Percentiles rank a stretch among this genome's conserved stretches.
Evolutionary conservation across 2,888 invertebrate genomes (phyloP).

Genomic region (Papilio demoleus): DNA sequence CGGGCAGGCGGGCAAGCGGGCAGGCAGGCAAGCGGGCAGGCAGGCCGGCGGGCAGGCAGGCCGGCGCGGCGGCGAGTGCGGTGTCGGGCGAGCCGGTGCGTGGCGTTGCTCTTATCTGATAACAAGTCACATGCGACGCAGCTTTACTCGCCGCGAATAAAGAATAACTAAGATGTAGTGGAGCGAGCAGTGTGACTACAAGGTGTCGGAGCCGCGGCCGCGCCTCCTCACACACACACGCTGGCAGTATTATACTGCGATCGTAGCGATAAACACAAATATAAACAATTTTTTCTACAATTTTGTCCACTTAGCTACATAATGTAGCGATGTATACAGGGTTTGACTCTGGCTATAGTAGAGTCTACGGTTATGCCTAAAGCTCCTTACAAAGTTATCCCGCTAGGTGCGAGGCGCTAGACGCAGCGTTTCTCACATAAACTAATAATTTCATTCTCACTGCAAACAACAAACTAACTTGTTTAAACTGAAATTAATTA

Average conservation of each 20-base stretch:
- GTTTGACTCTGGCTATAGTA: no score
- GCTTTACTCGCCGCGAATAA: neutral
- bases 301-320: no score
- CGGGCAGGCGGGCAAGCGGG: no score
- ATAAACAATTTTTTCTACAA: no score
- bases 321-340: no score
- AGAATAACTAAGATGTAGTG: neutral
- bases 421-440: neutral
- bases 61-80: neutral
- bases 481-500: constrained; percentile 8
- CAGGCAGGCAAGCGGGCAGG: no score
- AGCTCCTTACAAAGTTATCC: no score
- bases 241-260: no score
- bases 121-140: neutral
- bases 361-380: no score
- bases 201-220: neutral
- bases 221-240: no score
- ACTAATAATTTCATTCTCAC: constrained; percentile 28
- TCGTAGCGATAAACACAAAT: no score
- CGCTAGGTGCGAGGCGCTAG: neutral
- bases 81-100: neutral
- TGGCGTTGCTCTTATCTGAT: neutral
- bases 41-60: no score
- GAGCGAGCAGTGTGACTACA: neutral
- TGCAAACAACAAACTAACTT: constrained; percentile 25